A percentile compares a stretch with the other conserved stretches of the same genome.
These are phyloP conservation scores for Aplocera efformata DNA, from an alignment of 2,888 invertebrate species.

Conservation along the genomic window DNA sequence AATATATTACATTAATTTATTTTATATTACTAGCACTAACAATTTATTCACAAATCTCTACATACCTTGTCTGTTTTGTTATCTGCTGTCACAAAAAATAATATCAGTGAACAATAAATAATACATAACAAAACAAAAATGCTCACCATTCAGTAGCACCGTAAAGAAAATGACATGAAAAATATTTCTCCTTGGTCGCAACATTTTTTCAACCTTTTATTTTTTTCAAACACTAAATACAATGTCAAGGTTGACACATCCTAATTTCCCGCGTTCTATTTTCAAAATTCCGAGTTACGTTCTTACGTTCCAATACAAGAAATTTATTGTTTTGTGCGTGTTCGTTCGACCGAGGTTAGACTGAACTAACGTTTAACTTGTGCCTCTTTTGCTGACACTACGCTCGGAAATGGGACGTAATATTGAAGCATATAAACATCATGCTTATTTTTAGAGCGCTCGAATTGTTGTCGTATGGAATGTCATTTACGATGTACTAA, in stretches of 20 bases:
- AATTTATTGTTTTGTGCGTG: constrained; percentile 42
- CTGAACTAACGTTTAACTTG: constrained; percentile 44
- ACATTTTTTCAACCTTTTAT: constrained; percentile 26
- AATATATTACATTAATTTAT: too few species aligned
- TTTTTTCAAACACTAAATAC: constrained; percentile 33
- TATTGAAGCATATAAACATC: constrained; percentile 49
- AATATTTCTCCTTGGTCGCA: constrained; percentile 27
- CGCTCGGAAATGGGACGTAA: constrained; percentile 46
- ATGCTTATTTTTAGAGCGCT: constrained; percentile 59
- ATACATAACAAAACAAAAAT: constrained; percentile 4
- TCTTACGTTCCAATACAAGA: constrained; percentile 38
- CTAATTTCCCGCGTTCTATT: constrained; percentile 48
- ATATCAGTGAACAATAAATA: background rate
- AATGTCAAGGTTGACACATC: constrained; percentile 47
- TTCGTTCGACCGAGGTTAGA: constrained; percentile 43
- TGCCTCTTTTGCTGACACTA: constrained; percentile 45
- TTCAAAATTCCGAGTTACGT: constrained; percentile 34
- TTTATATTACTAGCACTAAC: too few species aligned
- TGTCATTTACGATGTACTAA: constrained; percentile 37
- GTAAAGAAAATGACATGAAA: constrained; percentile 31
- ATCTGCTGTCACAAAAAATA: background rate
- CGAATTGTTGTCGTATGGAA: constrained; percentile 40
- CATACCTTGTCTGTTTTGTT: too few species aligned
- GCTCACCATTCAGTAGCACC: constrained; percentile 38
- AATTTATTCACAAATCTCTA: too few species aligned